These are phyloP conservation scores for Phaetusa simplex DNA, from an alignment of 2,113 vertebrate species.

Conservation along the genomic window DNA sequence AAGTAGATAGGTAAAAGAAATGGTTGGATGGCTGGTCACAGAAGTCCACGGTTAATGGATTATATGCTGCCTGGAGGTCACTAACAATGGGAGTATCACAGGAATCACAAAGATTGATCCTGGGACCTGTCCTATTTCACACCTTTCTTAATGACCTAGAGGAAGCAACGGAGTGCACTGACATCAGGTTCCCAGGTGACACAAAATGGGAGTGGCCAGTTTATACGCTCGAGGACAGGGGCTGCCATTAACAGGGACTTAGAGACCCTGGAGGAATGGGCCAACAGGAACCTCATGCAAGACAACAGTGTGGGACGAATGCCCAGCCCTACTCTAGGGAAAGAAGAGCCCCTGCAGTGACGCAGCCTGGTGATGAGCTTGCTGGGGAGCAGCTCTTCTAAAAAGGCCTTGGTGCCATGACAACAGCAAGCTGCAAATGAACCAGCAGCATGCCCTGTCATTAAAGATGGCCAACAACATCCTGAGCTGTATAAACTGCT, in stretches of 20 bases:
- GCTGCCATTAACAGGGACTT: background rate
- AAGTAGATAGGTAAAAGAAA: background rate
- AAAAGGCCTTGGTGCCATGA: background rate
- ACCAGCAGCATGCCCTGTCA: too few relatives aligned
- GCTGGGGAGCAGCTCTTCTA: background rate
- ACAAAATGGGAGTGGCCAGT: background rate
- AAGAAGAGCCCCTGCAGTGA: background rate
- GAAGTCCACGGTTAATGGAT: too few relatives aligned
- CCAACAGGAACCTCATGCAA: background rate
- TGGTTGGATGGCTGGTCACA: background rate
- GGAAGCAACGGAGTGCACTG: background rate
- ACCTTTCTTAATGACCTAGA: background rate
- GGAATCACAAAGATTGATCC: background rate
- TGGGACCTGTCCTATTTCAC: background rate
- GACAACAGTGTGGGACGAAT: background rate
- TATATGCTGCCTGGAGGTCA: too few relatives aligned
- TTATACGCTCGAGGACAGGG: background rate
- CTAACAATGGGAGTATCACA: background rate
- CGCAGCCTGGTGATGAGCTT: background rate
- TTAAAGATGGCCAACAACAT: background rate
- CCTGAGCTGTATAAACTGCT: background rate
- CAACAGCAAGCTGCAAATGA: background rate
- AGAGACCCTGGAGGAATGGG: background rate
- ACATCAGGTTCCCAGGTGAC: background rate
- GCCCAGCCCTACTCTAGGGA: background rate